Conservation (phyloP, 2,888 invertebrate species). For the Drepana falcataria region DNA sequence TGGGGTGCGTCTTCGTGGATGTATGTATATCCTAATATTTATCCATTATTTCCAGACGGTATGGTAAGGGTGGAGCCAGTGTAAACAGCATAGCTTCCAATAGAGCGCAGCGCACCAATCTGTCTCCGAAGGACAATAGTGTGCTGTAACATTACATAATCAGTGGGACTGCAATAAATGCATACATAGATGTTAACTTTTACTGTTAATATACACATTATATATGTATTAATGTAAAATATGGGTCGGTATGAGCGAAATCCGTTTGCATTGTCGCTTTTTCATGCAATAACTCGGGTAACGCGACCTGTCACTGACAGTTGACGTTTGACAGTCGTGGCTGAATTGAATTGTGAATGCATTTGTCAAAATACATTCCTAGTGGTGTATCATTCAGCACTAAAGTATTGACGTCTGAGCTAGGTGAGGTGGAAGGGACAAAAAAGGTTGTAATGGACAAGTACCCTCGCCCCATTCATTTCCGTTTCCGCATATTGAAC, state of each 20-base stretch:
- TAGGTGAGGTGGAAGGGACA: not conserved
- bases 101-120: constrained; percentile 50
- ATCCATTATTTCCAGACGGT: constrained; percentile 40
- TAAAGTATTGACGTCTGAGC: constrained; percentile 28
- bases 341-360: not conserved
- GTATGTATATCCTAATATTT: not conserved
- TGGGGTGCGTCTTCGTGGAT: too few relatives aligned
- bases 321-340: constrained; percentile 9
- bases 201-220: constrained; percentile 58
- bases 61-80: constrained; percentile 51
- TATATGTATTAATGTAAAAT: constrained; percentile 39
- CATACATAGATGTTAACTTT: constrained; percentile 61
- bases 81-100: constrained; percentile 60
- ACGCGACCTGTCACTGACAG: constrained; percentile 35
- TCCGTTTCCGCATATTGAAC: too few relatives aligned
- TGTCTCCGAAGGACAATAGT: constrained; percentile 40
- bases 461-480: too few relatives aligned
- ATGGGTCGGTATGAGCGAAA: constrained; percentile 62
- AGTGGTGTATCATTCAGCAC: constrained; percentile 40
- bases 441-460: not conserved
- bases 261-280: constrained; percentile 54
- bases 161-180: constrained; percentile 52
- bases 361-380: constrained; percentile 71
- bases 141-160: constrained; percentile 39
- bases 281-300: constrained; percentile 30